These are phyloP conservation scores for Ommatoiulus sabulosus DNA, from an alignment of 2,888 invertebrate genomes.

Conservation along the genomic window DNA sequence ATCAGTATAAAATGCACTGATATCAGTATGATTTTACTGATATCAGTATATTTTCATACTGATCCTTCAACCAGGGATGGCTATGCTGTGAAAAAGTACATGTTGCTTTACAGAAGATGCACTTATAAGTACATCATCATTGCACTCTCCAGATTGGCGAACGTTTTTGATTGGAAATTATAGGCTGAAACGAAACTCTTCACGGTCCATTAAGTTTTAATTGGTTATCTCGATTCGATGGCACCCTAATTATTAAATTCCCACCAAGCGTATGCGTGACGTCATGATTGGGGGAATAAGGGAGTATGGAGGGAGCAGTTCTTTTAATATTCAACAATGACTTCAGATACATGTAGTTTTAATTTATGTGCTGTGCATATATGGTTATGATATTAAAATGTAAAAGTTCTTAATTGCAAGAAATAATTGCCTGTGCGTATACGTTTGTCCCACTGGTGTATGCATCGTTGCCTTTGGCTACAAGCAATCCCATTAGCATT, in stretches of 20 bases:
- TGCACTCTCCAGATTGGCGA: not conserved
- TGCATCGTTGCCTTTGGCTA: not conserved
- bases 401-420: not conserved
- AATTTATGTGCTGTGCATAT: not conserved
- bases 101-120: not conserved
- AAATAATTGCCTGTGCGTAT: not conserved
- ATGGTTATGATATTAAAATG: not conserved
- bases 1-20: too few species aligned
- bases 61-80: too few species aligned
- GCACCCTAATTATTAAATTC: not conserved
- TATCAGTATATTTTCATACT: too few species aligned
- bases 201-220: constrained; percentile 15
- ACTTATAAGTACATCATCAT: not conserved
- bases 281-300: not conserved
- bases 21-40: too few species aligned
- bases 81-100: not conserved
- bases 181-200: not conserved
- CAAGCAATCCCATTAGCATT: too few species aligned
- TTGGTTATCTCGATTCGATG: not conserved
- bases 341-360: not conserved
- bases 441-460: not conserved
- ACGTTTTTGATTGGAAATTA: constrained; percentile 8
- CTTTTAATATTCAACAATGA: not conserved
- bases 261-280: not conserved
- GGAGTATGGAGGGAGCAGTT: not conserved